Evolutionary conservation across 2,888 invertebrate species (phyloP), one percentile per base, ranked within the genome.

Genomic region (Disparrhopalites patrizii): DNA sequence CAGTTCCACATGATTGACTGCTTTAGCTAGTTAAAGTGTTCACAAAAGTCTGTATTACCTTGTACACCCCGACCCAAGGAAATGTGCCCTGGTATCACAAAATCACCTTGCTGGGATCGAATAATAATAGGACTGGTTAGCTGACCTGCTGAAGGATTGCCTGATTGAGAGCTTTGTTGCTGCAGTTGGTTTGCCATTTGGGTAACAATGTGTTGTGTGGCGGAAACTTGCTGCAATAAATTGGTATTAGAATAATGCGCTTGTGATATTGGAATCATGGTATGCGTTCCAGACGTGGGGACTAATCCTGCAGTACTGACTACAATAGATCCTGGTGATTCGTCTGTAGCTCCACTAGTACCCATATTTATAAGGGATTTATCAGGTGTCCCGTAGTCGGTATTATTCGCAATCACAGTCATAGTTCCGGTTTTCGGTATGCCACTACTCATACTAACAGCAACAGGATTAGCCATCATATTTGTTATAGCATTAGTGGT

Each of bases 51-150:
- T n/a, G 43, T 18, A n/a, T 27, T 67, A 72, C 74, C 71, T 70
- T 70, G 72, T 28, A 70, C 47, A 18, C 73, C 73, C 61, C 72
- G 63, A 15, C 70, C 71, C 23, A 74, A 51, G 4, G 73, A 63
- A 30, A 74, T 50, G 40, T 73, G 71, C 56, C 68, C 68, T 13
- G 74, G 74, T 51, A 73, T 69, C 52, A 74, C 67, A 64, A 73
- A 68, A 47, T 72, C 73, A n/a, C 74, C 74, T 30, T 69, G 67
- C 23, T 68, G 64, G n/a, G 72, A 72, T 40, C 72, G 68, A 61
- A 74, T 71, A 43, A 74, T 69, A 28, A 74, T 71, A 25, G 74
- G 74, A 10, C 70, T 69, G 27, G 68, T 62, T 28, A 68, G 67
- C 40, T 69, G 68, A 38, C 63, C 58, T 18, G 64, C 47, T n/a